phyloP scores from a whole-genome alignment of 1,140 invertebrate genomes.

The Heliothis subflexa region DNA sequence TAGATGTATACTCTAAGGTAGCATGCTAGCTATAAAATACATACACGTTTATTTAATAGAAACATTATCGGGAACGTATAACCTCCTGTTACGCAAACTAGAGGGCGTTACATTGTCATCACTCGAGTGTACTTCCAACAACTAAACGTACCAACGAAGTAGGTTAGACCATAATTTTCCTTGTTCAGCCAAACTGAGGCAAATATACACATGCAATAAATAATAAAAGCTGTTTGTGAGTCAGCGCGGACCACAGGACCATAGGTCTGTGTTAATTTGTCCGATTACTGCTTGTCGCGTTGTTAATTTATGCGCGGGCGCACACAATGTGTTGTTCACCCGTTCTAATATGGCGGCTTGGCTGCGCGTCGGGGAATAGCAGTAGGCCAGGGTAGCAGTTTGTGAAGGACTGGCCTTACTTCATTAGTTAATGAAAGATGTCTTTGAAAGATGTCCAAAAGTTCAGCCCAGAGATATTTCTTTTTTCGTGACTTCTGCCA shows the following conservation, averaged over 20 bases:
- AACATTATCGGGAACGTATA: not conserved
- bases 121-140: not conserved
- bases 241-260: conserved; percentile 60
- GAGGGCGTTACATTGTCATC: conserved; percentile 11
- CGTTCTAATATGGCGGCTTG: conserved; percentile 67
- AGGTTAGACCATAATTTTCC: not conserved
- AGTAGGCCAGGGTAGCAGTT: conserved; percentile 12
- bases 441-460: no score
- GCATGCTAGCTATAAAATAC: no score
- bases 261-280: conserved; percentile 66
- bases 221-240: conserved; percentile 54
- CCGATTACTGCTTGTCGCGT: conserved; percentile 59
- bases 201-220: not conserved
- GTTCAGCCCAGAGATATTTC: no score
- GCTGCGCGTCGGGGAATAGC: not conserved
- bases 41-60: not conserved
- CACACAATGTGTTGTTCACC: conserved; percentile 60
- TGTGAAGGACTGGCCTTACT: not conserved
- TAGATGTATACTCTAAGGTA: no score
- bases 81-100: conserved; percentile 16
- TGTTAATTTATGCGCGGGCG: conserved; percentile 66
- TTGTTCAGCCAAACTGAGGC: not conserved
- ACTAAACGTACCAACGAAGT: not conserved
- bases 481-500: no score
- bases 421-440: not conserved